phyloP scores from a whole-genome alignment of 2,888 invertebrate genomes.

The Cephus sareptanus region DNA sequence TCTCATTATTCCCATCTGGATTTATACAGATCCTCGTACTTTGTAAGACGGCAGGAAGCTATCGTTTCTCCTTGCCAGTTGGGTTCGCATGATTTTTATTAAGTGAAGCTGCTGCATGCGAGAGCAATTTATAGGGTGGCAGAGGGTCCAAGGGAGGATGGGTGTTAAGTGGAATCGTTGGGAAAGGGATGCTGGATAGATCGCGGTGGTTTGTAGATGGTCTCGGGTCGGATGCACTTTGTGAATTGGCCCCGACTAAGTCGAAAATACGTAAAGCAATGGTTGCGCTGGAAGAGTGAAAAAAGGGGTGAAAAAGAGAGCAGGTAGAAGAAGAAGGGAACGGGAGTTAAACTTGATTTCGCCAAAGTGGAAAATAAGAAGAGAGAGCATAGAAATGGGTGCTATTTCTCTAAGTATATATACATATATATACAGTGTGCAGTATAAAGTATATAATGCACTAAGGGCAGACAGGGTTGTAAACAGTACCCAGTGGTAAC shows the following conservation, averaged over 20 bases:
- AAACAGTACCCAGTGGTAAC: slow-evolving; percentile 25
- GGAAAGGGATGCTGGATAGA: not conserved
- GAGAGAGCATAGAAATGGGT: slow-evolving; percentile 20
- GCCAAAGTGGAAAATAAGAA: slow-evolving; percentile 31
- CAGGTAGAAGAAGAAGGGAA: not conserved
- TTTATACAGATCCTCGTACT: not conserved
- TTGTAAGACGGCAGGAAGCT: not conserved
- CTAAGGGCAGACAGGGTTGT: slow-evolving; percentile 7
- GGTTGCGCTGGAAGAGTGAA: not conserved
- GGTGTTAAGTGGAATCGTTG: not conserved
- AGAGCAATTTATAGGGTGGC: not conserved
- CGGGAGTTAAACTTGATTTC: slow-evolving; percentile 29
- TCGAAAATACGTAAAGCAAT: not conserved
- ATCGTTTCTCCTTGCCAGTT: not conserved
- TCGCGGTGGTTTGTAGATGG: not conserved
- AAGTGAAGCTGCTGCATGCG: not conserved
- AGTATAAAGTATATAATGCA: slow-evolving; percentile 8
- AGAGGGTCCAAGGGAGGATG: not conserved
- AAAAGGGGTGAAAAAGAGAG: not conserved
- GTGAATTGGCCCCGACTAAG: not conserved
- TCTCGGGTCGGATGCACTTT: not conserved
- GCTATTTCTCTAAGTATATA: slow-evolving; percentile 14
- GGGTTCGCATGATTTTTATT: not conserved
- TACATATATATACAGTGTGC: not conserved
- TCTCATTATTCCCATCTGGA: not conserved